Base-by-base conservation (phyloP, 1,140 invertebrate species). In the Whitmania pigra region DNA sequence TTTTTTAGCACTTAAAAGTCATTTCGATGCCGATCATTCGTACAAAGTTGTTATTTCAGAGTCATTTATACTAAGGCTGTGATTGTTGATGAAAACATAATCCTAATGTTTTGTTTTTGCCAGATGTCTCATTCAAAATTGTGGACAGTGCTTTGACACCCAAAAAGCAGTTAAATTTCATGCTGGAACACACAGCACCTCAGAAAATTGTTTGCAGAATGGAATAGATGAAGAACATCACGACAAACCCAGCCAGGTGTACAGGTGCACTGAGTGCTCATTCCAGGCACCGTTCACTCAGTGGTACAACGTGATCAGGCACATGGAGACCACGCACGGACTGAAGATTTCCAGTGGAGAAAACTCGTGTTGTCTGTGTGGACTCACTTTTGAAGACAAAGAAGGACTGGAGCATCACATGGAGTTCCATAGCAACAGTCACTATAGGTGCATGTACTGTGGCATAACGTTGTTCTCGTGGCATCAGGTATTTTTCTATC, bases 141-240 rank as follows among this genome's bases (percentile, higher is more conserved):
- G 73, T 49, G 57, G 70, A n/a, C 73, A 74, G 66, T 72, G 73
- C 25, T 74, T 74, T 72, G 73, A 74, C 31, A 72, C 70, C 20
- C n/a, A 54, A 36, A 13, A 25, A 40, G 70, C 71, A 2, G 73
- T 71, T 7, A 54, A 69, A 15, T 29, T 74, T 49, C 73, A 74
- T 49, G 53, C 27, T 53, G 17, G 27, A 13, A 49, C 31, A 7
- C 73, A 74, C 54, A 25, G 25, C 27, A 17, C 20, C 15, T 63
- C 57, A 7, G 22, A 63, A 63, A 22, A 63, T 7, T 63, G 20
- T 22, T 60, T n/a, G 17, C 55, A n/a, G 5, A 67, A 67, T 68
- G 72, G 53, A 13, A 43, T 43, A 13, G 40, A 43, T 13, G 40
- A 43, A 43, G 40, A 43, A n/a, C n/a, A n/a, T 49, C 43, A 49